phyloP scores from a whole-genome alignment of 2,888 invertebrate species.

The Chaitophorus viminalis region DNA sequence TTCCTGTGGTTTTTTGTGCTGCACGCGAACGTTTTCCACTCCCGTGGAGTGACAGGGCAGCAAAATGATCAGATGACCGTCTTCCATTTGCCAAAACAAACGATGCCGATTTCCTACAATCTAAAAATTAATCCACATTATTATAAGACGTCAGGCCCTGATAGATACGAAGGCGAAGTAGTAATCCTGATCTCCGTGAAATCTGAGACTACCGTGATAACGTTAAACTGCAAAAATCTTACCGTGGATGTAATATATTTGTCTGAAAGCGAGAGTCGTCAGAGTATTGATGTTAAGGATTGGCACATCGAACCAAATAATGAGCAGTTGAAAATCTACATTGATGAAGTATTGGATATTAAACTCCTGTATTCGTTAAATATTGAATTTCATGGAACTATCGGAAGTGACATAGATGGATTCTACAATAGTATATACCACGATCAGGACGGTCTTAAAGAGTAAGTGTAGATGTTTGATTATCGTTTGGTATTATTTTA shows the following conservation, averaged over 20 bases:
- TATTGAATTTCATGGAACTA: neutral
- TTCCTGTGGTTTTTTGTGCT: neutral
- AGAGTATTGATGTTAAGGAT: neutral
- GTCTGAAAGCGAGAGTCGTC: neutral
- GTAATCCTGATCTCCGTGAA: neutral
- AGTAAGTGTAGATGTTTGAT: conserved; percentile 3
- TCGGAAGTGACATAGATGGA: neutral
- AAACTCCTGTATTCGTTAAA: neutral
- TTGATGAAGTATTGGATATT: neutral
- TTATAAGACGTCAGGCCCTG: too few relatives aligned
- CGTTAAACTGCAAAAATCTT: neutral
- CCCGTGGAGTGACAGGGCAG: neutral
- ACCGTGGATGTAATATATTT: neutral
- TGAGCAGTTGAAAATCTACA: neutral
- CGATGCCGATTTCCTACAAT: conserved; percentile 5
- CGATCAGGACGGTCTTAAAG: neutral
- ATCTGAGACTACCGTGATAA: neutral
- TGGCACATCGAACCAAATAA: neutral
- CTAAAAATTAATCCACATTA: neutral
- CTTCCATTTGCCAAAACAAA: neutral
- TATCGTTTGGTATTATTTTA: too few relatives aligned
- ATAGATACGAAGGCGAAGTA: neutral
- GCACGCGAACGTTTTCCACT: neutral
- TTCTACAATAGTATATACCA: conserved; percentile 12
- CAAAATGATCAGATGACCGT: neutral